phyloP scores from a whole-genome alignment of 1,140 invertebrate genomes.

The Drosophila parabipectinata region DNA sequence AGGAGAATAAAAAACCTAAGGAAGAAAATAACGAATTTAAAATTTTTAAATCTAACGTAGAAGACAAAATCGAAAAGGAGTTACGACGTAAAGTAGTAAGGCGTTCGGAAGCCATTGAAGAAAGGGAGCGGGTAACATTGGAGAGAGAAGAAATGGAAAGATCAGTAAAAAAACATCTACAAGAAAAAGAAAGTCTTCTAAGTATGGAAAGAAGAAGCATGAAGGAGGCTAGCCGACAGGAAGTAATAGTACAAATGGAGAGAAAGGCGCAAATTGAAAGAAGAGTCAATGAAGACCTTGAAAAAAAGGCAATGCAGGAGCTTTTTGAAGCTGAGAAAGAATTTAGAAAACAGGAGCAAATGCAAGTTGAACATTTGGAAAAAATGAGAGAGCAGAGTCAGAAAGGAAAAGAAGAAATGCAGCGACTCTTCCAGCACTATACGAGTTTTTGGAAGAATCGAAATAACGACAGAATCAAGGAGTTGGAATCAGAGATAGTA shows the following conservation, averaged over 20 bases:
- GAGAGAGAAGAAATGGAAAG: background rate
- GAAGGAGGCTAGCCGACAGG: background rate
- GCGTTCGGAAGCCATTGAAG: background rate
- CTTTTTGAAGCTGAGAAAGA: background rate
- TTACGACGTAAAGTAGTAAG: background rate
- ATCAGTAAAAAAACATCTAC: background rate
- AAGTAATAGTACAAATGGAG: background rate
- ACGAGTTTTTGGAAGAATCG: background rate
- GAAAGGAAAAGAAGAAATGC: background rate
- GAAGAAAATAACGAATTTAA: background rate
- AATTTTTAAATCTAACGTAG: background rate
- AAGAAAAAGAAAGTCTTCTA: background rate
- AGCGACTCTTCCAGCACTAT: background rate
- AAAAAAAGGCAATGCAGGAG: background rate
- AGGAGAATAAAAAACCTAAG: background rate
- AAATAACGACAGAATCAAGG: background rate
- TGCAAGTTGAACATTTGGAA: background rate
- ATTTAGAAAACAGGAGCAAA: background rate
- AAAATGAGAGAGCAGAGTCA: background rate
- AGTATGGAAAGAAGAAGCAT: background rate
- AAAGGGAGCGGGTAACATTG: background rate
- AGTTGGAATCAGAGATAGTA: background rate
- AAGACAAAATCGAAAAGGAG: background rate
- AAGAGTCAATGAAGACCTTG: background rate
- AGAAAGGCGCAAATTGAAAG: background rate